Conservation (phyloP, 2,797 vertebrate genomes). For the Crenuchus spilurus region DNA sequence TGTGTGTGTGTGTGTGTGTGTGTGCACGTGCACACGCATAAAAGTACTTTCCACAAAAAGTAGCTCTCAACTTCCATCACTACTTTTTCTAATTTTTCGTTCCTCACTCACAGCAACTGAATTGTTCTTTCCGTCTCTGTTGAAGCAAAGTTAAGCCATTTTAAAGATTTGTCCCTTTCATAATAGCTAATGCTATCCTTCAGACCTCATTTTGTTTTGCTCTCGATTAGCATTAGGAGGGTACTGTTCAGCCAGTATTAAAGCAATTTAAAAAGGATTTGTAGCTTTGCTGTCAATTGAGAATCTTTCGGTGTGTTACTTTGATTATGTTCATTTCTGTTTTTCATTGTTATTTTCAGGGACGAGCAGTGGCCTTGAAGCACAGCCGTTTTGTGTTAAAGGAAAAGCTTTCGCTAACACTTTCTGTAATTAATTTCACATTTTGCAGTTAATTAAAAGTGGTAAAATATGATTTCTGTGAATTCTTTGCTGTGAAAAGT, state of each 20-base stretch:
- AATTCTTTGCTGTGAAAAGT: background rate
- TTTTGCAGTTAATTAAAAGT: background rate
- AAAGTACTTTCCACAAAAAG: background rate
- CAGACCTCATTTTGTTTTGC: background rate
- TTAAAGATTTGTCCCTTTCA: constrained; percentile 21
- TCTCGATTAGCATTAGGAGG: background rate
- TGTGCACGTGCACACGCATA: background rate
- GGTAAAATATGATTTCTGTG: background rate
- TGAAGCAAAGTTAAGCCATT: background rate
- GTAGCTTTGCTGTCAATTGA: background rate
- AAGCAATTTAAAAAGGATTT: constrained; percentile 3
- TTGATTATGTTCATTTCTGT: background rate
- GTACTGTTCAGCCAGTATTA: background rate
- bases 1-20: background rate
- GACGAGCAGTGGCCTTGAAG: constrained; percentile 1
- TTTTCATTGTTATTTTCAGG: background rate
- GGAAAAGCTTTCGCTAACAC: background rate
- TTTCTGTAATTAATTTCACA: constrained; percentile 19
- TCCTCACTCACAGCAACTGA: background rate
- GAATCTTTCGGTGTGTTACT: background rate
- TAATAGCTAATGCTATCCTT: background rate
- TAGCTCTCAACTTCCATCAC: background rate
- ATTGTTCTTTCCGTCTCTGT: background rate
- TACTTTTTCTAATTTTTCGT: background rate
- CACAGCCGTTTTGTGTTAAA: constrained; percentile 18